Evolutionary conservation across 2,888 invertebrate genomes (phyloP), one percentile per base, ranked within the genome.

Genomic region (Lepas anatifera): DNA sequence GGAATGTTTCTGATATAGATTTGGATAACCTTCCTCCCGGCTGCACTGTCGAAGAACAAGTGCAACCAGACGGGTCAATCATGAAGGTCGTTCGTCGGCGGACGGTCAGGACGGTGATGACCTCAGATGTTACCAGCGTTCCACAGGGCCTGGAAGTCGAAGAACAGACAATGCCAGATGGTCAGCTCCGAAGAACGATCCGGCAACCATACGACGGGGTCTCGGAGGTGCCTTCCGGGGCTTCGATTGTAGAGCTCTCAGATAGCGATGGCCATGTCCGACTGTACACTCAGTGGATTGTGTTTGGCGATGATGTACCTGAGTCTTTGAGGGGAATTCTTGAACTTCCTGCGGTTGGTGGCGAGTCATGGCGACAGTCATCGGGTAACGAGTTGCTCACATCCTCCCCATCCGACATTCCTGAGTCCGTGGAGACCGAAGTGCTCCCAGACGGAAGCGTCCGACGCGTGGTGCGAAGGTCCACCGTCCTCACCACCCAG

Each of bases 401-500:
- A 32, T 22, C 22, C 13, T 58, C 58, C 35, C 25, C 35, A 13
- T 58, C 58, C 35, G 58, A 58, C 58, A 32, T 32, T 35, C 58
- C 58, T 22, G 58, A 58, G 35, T 22, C 32, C 22, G 58, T 35
- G 58, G 58, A 58, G 58, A 58, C 58, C 22, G 58, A 58, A 22
- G 58, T 58, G 4, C 35, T 58, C 6, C 58, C 58, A 1, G 58
- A 58, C 58, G 58, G 58, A 32, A 58, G 32, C 3, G 58, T 58
- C 35, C 58, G 58, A 3, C 18, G 58, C 18, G 58, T 58, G 10
- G 35, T 58, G 7, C 58, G 58, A 18, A 32, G 58, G 32, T 58
- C 58, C 58, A 58, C 58, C 22, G 58, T 58, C 8, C 58, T 58
- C 22, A 58, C 58, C 32, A 58, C 58, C 35, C 58, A 58, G 58